Evolutionary conservation across 2,113 vertebrate species (phyloP), one percentile per base, ranked within the genome.

Genomic region (Solea solea): DNA sequence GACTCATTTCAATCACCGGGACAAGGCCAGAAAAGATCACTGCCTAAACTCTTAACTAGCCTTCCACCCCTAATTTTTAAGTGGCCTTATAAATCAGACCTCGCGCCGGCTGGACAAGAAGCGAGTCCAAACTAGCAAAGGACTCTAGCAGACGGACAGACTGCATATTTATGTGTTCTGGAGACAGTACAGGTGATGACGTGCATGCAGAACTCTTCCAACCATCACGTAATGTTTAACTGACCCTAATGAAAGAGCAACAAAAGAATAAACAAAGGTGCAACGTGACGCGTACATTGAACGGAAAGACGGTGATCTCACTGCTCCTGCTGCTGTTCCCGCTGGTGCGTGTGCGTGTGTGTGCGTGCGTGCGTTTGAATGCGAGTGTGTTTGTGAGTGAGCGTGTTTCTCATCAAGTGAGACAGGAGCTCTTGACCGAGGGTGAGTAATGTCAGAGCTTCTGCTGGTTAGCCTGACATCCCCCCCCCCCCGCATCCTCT

Each of bases 1-100:
- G 88, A 95, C 94, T 93, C 92, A 94, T 90, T 94, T 92, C 76
- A 86, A 92, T 87, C 80, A 83, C 34, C 83, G 81, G 92, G 78
- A 58, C 7, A 53, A 91, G 49, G 9, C 84, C 74, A 86, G 81
- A 80, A 59, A 76, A 56, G 59, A 71, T 77, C 9, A 53, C 25
- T n/a, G 34, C 48, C 59, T 40, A 89, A 93, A 91, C 48, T 50
- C 62, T 49, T 56, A 53, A 49, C 51, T 40, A 53, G 49, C 60
- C 62, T 62, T 54, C 28, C 49, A 61, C 42, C 54, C 14, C 60
- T 41, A 64, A 72, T 59, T 72, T 71, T 71, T 72, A 89, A 89
- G 71, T 64, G 66, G 46, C 3, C 39, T 54, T 69, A 82, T 88
- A 85, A 87, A 89, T 87, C 74, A 76, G 74, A 69, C 65, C 41